Base-by-base conservation (phyloP, 2,797 vertebrate genomes). In the Tauraco hartlaubi region DNA sequence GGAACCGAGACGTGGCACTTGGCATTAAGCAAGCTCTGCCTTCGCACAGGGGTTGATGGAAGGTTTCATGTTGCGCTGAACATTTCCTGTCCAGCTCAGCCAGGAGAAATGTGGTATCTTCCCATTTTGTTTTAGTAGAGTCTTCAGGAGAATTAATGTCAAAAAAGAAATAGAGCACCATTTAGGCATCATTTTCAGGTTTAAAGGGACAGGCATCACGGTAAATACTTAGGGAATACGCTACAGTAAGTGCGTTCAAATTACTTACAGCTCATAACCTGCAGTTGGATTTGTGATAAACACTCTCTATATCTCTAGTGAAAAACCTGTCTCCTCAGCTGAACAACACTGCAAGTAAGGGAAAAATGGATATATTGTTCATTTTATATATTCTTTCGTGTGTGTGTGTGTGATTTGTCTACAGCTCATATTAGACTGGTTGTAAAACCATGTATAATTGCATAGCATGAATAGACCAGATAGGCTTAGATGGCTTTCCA, bases 121-220 rank as follows among this genome's bases (percentile, higher is more conserved):
- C 93, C 85, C 28, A 20, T 86, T 88, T 87, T 84, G 71, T 91
- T 96, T 86, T 41, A 84, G 80, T 49, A 16, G 69, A 88, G 44
- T 88, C 83, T 94, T 96, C 71, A 82, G 64, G 85, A 96, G 74
- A 95, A 94, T 93, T 94, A 84, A 86, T 79, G 52, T 95, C 25
- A 88, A 62, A 74, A 87, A 87, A 76, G 31, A 94, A 94, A 84
- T 13, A 92, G 79, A 93, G 48, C 64, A 46, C 52, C 80, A 25
- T 80, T 94, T 71, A 80, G 72, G 72, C 91, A 64, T 83, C 12
- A 0, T 88, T 92, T 93, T 92, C 83, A 73, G 49, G 2, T 18
- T 97, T 96, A 95, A 97, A 96, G 95, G 88, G 49, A 28, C 83
- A 95, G 79, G 44, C 72, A 63, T 55, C 46, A 6, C 44, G 35